Evolutionary conservation across 2,113 vertebrate genomes (phyloP).

Genomic region (Perca fluviatilis): DNA sequence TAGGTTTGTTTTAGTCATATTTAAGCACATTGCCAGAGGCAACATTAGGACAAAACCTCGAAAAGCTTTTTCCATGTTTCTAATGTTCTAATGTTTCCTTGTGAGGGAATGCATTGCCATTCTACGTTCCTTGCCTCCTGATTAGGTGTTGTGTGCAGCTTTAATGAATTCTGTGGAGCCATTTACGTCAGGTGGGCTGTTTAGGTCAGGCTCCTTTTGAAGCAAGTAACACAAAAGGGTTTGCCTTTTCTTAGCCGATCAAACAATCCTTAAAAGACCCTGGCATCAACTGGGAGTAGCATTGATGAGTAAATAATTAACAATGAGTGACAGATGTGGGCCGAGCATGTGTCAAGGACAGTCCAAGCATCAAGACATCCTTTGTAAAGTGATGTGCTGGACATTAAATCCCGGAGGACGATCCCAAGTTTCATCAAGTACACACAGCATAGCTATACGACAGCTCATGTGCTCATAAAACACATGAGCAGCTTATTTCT

Average conservation of each 20-base stretch:
- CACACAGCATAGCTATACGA: not conserved
- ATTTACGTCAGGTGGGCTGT: constrained; percentile 1
- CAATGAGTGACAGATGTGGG: constrained; percentile 49
- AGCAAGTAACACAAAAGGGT: constrained; percentile 29
- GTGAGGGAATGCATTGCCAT: constrained; percentile 6
- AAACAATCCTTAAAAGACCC: constrained; percentile 35
- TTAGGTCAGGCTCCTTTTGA: constrained; percentile 58
- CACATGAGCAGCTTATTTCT: not conserved
- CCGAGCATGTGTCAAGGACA: constrained; percentile 42
- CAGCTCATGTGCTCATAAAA: constrained; percentile 22
- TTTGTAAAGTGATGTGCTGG: constrained; percentile 36
- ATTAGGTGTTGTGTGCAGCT: constrained; percentile 57
- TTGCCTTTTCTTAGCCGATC: constrained; percentile 37
- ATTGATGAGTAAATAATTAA: constrained; percentile 43
- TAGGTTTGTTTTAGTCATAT: constrained; percentile 31
- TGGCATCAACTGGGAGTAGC: not conserved
- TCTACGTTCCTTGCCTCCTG: constrained; percentile 35
- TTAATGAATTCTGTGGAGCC: constrained; percentile 48
- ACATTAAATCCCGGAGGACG: constrained; percentile 18
- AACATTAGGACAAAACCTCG: constrained; percentile 40
- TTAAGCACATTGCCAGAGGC: constrained; percentile 2
- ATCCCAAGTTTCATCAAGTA: constrained; percentile 16
- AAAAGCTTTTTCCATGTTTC: constrained; percentile 20
- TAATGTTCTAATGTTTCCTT: constrained; percentile 40
- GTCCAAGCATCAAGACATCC: not conserved